Percentiles rank a stretch among this genome's conserved stretches.
Evolutionary conservation across 2,888 invertebrate genomes (phyloP).

Genomic region (Drosophila ustulata): DNA sequence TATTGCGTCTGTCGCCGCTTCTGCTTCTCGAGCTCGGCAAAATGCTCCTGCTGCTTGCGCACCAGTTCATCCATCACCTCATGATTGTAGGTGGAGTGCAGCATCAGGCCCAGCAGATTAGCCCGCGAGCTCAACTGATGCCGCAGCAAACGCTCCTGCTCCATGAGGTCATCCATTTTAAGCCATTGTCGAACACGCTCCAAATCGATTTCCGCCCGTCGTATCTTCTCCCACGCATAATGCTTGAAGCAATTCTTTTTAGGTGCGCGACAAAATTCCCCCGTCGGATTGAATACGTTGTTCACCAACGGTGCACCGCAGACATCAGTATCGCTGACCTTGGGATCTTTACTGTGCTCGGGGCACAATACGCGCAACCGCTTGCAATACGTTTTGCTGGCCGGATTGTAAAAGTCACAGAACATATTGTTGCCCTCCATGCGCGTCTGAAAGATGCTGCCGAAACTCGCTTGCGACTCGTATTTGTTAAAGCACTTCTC

Average conservation of each 20-base stretch:
- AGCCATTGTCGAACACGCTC: conserved; percentile 97
- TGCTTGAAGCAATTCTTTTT: conserved; percentile 97
- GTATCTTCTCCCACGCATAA: conserved; percentile 97
- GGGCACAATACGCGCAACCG: conserved; percentile 97
- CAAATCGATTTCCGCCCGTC: conserved; percentile 97
- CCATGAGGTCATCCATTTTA: conserved; percentile 96
- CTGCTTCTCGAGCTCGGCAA: conserved; percentile 72
- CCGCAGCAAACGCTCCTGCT: conserved; percentile 95
- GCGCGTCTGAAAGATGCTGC: conserved; percentile 96
- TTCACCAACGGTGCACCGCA: conserved; percentile 96
- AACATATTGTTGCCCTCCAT: conserved; percentile 99
- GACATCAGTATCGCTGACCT: conserved; percentile 93
- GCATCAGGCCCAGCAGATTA: conserved; percentile 96
- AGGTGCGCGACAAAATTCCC: conserved; percentile 93
- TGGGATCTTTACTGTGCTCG: conserved; percentile 97
- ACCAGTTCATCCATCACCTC: conserved; percentile 92
- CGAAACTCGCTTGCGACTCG: conserved; percentile 98
- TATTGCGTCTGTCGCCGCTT: conserved; percentile 57
- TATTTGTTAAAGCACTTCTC: conserved; percentile 99
- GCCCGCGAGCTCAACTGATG: conserved; percentile 91
- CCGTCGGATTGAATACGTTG: conserved; percentile 93
- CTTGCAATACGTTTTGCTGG: conserved; percentile 97
- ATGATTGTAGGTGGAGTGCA: conserved; percentile 98
- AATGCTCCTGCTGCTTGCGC: conserved; percentile 82
- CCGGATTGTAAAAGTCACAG: conserved; percentile 97